Base-by-base conservation (phyloP, 2,888 invertebrate genomes). In the Adelphocoris suturalis region DNA sequence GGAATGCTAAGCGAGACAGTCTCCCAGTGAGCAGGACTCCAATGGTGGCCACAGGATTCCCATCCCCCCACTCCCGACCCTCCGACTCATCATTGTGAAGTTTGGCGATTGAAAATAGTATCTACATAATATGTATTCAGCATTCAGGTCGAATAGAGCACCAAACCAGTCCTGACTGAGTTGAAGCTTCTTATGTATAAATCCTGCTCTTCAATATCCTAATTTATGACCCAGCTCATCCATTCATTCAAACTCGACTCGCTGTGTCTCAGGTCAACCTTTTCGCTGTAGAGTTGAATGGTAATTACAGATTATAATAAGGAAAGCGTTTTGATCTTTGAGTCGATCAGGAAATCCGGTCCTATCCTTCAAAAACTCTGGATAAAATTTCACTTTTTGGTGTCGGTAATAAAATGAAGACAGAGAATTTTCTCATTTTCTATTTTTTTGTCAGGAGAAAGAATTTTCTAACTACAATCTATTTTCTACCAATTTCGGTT, bases 171-270 rank as follows among this genome's bases (percentile, higher is more conserved):
- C 78, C 88, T 78, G 88, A 88, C 88, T 76, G 78, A 78, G 52
- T 88, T 52, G 78, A 75, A 68, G 82, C 82, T 68, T 76, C 89
- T 85, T 78, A 85, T 84, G 90, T 90, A 89, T 90, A 90, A 90
- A 90, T 89, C 52, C 90, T 61, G 16, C 88, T 85, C 89, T 55
- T 89, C 89, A 89, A 89, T 57, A 89, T 57, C 84, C 90, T 90
- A 89, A 89, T 90, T 89, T 86, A 90, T 90, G 89, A 90, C 19
- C 84, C 75, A 27, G 78, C 81, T 90, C 90, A 90, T 90, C 90
- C 90, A 90, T 90, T 90, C 90, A 90, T 89, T 89, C 89, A 89
- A 88, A 80, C 88, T 78, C 80, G 57, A 27, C 88, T 78, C 57
- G 16, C 76, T 27, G 19, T 78, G 47, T 78, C 61, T 78, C 88